These are phyloP conservation scores for Ichneumoninae sp. DNA, from an alignment of 2,888 invertebrate species.

Conservation along the genomic window DNA sequence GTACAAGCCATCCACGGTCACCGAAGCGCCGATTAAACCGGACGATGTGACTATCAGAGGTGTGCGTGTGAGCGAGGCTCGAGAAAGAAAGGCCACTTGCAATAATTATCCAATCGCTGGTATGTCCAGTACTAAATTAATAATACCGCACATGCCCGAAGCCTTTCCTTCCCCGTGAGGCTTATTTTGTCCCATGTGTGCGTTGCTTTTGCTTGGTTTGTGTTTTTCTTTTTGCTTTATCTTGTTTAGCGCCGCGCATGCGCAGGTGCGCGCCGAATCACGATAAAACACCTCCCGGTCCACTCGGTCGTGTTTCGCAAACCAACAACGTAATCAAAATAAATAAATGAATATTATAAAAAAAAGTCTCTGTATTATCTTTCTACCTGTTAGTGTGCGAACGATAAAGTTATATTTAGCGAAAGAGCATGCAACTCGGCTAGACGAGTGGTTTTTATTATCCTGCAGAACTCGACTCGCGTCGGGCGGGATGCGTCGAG, in stretches of 20 bases:
- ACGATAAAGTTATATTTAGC: not conserved
- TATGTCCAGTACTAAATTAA: slow-evolving; percentile 45
- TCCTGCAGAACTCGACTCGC: not conserved
- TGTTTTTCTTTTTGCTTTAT: not conserved
- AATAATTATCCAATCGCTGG: slow-evolving; percentile 49
- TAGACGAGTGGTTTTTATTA: not conserved
- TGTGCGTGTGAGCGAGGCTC: slow-evolving; percentile 51
- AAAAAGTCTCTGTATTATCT: not conserved
- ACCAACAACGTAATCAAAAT: not conserved
- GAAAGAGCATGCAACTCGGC: not conserved
- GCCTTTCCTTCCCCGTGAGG: not conserved
- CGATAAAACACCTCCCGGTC: slow-evolving; percentile 4
- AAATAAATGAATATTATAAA: not conserved
- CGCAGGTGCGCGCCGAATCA: not conserved
- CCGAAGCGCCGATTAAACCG: slow-evolving; percentile 31
- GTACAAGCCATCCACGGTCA: slow-evolving; percentile 18
- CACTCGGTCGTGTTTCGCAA: not conserved
- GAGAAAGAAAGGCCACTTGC: slow-evolving; percentile 61
- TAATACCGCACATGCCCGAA: slow-evolving; percentile 10
- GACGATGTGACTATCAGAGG: slow-evolving; percentile 22
- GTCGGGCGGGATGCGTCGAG: not conserved
- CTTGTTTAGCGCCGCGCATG: slow-evolving; percentile 4
- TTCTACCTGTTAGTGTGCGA: not conserved
- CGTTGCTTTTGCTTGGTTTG: not conserved
- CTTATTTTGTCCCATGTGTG: not conserved